Conservation (phyloP, 2,797 vertebrate species). For the Acanthurus lineatus region DNA sequence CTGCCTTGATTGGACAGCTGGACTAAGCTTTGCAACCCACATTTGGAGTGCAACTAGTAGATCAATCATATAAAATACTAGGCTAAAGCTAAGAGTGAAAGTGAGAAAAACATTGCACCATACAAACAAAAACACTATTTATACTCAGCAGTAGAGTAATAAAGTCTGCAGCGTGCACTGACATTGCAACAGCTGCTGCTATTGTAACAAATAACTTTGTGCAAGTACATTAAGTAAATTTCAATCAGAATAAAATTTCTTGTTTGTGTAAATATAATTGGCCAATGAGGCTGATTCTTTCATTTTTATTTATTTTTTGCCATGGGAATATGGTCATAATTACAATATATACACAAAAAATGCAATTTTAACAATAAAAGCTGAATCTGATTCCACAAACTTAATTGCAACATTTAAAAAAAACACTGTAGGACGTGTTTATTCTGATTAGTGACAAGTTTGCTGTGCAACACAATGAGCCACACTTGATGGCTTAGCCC, state of each 20-base stretch:
- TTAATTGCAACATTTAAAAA: constrained; percentile 8
- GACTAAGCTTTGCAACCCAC: constrained; percentile 19
- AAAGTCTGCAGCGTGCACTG: not conserved
- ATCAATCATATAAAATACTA: constrained; percentile 3
- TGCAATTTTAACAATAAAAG: no score
- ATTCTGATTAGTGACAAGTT: constrained; percentile 41
- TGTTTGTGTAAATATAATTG: not conserved
- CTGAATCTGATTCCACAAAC: not conserved
- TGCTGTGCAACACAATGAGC: constrained; percentile 32
- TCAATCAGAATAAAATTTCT: not conserved
- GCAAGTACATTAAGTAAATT: not conserved
- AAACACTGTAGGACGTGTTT: constrained; percentile 14
- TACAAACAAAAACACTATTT: not conserved
- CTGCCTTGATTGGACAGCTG: not conserved
- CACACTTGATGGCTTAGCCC: constrained; percentile 28
- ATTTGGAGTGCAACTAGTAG: not conserved
- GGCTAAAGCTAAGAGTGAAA: not conserved
- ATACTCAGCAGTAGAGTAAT: not conserved
- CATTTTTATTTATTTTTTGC: no score
- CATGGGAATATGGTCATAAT: no score
- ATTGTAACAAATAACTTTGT: not conserved
- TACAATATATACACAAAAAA: no score
- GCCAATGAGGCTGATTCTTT: not conserved
- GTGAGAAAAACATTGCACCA: not conserved
- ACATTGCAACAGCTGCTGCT: not conserved